These are phyloP conservation scores for Stegophylla sp. DNA, from an alignment of 2,888 invertebrate genomes.

Conservation along the genomic window DNA sequence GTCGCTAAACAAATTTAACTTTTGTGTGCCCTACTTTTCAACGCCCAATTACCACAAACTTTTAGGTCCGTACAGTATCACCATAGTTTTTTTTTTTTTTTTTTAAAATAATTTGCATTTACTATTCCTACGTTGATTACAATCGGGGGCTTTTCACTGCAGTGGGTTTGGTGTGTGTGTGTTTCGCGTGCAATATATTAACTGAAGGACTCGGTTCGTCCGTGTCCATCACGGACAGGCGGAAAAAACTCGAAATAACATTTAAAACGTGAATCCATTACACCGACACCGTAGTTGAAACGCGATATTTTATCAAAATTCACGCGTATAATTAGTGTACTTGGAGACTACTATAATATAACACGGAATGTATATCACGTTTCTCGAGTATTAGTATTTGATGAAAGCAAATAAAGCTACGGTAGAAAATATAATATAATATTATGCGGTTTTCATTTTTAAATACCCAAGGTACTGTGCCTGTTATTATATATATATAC, in stretches of 20 bases:
- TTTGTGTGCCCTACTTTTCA: conserved; percentile 6
- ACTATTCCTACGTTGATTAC: not conserved
- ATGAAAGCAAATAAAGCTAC: conserved; percentile 26
- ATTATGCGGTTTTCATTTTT: conserved; percentile 38
- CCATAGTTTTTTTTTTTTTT: no score
- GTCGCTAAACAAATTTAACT: conserved; percentile 33
- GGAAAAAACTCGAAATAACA: not conserved
- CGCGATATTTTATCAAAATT: conserved; percentile 16
- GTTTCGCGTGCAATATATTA: not conserved
- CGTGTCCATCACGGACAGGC: not conserved
- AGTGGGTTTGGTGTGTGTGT: not conserved
- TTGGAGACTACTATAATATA: no score
- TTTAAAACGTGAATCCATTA: not conserved
- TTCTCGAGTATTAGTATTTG: conserved; percentile 24
- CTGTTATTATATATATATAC: not conserved
- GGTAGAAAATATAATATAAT: conserved; percentile 9
- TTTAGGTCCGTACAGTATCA: not conserved
- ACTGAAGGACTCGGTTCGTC: no score
- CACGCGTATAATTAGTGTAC: conserved; percentile 29
- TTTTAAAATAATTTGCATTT: conserved; percentile 19
- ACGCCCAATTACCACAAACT: not conserved
- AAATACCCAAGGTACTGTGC: conserved; percentile 1
- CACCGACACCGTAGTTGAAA: not conserved
- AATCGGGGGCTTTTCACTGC: not conserved
- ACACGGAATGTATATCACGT: conserved; percentile 24